These are phyloP conservation scores for Astropecten irregularis DNA, from an alignment of 53 echinoderm and acorn worm species.

Conservation along the genomic window DNA sequence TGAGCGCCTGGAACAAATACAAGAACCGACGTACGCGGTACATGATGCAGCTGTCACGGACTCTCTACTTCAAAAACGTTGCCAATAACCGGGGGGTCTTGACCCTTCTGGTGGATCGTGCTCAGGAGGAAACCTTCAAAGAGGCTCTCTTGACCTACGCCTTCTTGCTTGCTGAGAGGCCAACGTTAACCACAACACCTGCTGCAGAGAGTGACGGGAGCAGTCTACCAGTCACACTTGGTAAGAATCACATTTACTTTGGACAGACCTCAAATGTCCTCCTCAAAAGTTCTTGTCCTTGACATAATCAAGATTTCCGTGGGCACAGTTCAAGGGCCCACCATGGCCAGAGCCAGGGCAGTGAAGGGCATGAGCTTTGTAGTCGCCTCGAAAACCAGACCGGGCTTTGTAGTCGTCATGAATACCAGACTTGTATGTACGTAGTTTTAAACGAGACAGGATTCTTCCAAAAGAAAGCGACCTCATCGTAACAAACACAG, in stretches of 20 bases:
- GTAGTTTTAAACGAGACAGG: no score
- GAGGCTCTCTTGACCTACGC: slow-evolving; percentile 87
- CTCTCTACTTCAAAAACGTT: slow-evolving; percentile 94
- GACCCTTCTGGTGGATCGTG: slow-evolving; percentile 89
- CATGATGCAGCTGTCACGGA: slow-evolving; percentile 87
- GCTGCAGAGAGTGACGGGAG: slow-evolving; percentile 9
- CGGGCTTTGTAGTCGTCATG: no score
- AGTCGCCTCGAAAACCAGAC: no score
- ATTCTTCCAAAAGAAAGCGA: no score
- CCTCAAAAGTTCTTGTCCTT: no score
- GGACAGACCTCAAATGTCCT: no score
- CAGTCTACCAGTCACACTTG: slow-evolving; percentile 51
- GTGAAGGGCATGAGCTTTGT: no score
- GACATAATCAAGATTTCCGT: no score
- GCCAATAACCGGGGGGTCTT: slow-evolving; percentile 94
- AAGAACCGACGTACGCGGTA: slow-evolving; percentile 92
- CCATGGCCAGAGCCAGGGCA: no score
- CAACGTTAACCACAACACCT: slow-evolving; percentile 18
- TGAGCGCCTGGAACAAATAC: slow-evolving; percentile 93
- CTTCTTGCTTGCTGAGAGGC: slow-evolving; percentile 80
- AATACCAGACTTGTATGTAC: no score
- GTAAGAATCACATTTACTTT: slow-evolving; percentile 27
- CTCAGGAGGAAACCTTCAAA: slow-evolving; percentile 95
- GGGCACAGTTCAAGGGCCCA: no score
- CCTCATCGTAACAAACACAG: no score